Evolutionary conservation across 2,888 invertebrate genomes (phyloP).

Genomic region (Macrophya alboannulata): DNA sequence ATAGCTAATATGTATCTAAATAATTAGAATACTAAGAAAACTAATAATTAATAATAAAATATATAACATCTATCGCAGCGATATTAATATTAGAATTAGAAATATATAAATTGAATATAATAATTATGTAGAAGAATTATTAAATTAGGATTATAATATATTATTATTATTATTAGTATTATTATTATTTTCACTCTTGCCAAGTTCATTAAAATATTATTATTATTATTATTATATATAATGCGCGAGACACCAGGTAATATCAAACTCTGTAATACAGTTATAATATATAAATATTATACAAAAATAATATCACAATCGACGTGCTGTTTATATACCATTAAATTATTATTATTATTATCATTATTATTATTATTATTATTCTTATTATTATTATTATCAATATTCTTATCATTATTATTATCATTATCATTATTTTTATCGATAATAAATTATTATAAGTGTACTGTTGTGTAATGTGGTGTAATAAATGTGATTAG

Average conservation of each 20-base stretch:
- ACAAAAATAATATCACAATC: conserved; percentile 68
- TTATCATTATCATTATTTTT: conserved; percentile 75
- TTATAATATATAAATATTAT: neutral
- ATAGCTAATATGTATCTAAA: conserved; percentile 9
- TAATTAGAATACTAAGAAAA: neutral
- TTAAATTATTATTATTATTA: conserved; percentile 63
- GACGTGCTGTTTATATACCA: conserved; percentile 78
- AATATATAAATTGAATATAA: conserved; percentile 3
- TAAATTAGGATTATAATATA: neutral
- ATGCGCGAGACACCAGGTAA: neutral
- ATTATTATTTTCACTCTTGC: neutral
- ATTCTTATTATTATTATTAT: conserved; percentile 65
- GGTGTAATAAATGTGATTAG: conserved; percentile 79
- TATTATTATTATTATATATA: conserved; percentile 11
- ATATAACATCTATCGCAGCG: conserved; percentile 7
- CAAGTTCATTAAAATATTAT: conserved; percentile 10
- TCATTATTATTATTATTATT: conserved; percentile 63
- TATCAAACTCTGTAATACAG: neutral
- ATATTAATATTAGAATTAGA: conserved; percentile 10
- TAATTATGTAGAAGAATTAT: conserved; percentile 11
- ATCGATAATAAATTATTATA: conserved; percentile 78
- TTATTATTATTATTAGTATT: neutral
- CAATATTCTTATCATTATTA: conserved; percentile 62
- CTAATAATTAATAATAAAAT: neutral
- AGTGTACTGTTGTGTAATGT: conserved; percentile 79